Evolutionary conservation across 1,140 invertebrate species (phyloP).

Genomic region (Sycobia sp.): DNA sequence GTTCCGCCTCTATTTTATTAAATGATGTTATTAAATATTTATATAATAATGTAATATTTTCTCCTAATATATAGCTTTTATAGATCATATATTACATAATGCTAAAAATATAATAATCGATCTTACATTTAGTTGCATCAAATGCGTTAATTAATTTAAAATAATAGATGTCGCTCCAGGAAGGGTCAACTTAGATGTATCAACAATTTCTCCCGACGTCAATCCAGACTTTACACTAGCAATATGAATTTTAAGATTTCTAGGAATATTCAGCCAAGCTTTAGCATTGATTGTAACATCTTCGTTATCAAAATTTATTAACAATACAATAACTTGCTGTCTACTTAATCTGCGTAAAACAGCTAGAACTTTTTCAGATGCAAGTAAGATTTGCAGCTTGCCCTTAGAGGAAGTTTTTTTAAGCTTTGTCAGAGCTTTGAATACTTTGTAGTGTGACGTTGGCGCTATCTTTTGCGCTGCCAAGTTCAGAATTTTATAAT

Average conservation of each 20-base stretch:
- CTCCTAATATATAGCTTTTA: no score
- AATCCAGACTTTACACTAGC: slow-evolving; percentile 35
- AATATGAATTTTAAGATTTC: slow-evolving; percentile 31
- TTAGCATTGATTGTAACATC: slow-evolving; percentile 36
- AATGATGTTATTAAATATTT: no score
- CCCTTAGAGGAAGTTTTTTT: slow-evolving; percentile 63
- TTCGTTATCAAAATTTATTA: slow-evolving; percentile 41
- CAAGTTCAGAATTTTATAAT: slow-evolving; percentile 66
- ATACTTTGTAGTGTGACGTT: slow-evolving; percentile 62
- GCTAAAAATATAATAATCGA: no score
- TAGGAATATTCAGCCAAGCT: slow-evolving; percentile 39
- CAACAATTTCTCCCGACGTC: slow-evolving; percentile 6
- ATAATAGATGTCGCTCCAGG: slow-evolving; percentile 39
- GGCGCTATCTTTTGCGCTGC: slow-evolving; percentile 48
- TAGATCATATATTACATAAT: no score
- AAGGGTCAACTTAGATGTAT: slow-evolving; percentile 32
- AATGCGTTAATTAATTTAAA: no score
- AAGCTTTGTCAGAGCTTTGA: slow-evolving; percentile 57
- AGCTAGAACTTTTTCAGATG: slow-evolving; percentile 55
- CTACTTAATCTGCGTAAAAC: slow-evolving; percentile 37
- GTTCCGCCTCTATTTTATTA: no score
- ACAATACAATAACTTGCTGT: slow-evolving; percentile 34
- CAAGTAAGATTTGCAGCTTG: slow-evolving; percentile 61
- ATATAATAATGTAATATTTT: no score
- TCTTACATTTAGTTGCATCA: no score